Conservation (phyloP, 2,888 invertebrate species). For the Stictocephala bisonia region DNA sequence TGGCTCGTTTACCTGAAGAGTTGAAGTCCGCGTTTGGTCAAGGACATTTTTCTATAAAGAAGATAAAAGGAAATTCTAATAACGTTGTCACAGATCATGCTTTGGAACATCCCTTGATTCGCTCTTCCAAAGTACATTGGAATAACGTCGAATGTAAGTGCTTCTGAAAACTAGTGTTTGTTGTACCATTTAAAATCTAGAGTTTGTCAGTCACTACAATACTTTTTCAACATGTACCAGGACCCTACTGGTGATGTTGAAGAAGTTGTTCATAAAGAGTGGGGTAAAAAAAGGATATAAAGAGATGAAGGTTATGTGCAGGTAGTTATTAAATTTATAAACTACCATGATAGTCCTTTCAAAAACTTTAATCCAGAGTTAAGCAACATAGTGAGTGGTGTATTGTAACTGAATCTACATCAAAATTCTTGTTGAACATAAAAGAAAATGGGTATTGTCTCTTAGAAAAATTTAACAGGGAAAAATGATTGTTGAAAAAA, state of each 20-base stretch:
- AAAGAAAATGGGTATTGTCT: not conserved
- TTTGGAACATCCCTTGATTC: conserved; percentile 5
- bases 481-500: conserved; percentile 12
- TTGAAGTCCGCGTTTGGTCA: conserved; percentile 8
- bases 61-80: conserved; percentile 11
- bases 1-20: not conserved
- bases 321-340: not conserved
- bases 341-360: conserved; percentile 5
- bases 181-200: conserved; percentile 14
- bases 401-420: not conserved
- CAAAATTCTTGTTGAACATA: conserved; percentile 16
- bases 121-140: conserved; percentile 22
- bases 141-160: conserved; percentile 17
- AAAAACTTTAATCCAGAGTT: not conserved
- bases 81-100: conserved; percentile 10
- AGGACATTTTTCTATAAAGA: conserved; percentile 5
- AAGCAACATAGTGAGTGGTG: conserved; percentile 11
- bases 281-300: not conserved
- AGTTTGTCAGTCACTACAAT: conserved; percentile 4
- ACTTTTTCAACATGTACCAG: conserved; percentile 1
- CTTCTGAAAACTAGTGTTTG: not conserved
- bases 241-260: conserved; percentile 20
- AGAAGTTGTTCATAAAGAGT: conserved; percentile 3
- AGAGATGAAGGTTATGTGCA: not conserved
- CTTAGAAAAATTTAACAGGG: not conserved